Evolutionary conservation across 1,140 invertebrate species (phyloP).

Genomic region (Venturia canescens): DNA sequence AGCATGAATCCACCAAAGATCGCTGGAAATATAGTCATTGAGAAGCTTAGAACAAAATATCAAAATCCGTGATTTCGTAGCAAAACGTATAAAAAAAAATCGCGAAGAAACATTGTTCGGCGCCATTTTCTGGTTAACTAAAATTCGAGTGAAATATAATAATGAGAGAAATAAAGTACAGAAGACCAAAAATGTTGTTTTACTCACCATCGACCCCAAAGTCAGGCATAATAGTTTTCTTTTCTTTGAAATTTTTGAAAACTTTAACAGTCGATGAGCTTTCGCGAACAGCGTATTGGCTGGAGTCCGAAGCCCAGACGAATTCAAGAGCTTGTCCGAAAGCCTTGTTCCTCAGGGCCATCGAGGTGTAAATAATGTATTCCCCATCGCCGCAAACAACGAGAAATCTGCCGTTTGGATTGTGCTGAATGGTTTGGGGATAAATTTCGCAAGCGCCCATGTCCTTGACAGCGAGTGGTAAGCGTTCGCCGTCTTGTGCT

Average conservation of each 20-base stretch:
- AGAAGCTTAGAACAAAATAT: background rate
- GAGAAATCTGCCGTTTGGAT: constrained; percentile 99
- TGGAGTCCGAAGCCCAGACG: constrained; percentile 98
- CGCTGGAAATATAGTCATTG: constrained; percentile 76
- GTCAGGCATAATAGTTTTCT: constrained; percentile 96
- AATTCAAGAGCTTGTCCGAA: constrained; percentile 99
- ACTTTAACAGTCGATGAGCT: constrained; percentile 93
- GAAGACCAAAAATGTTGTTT: background rate
- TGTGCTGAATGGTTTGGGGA: constrained; percentile 98
- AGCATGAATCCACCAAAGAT: constrained; percentile 97
- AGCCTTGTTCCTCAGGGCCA: constrained; percentile 98
- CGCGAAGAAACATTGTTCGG: too few species aligned
- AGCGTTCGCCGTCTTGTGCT: constrained; percentile 78
- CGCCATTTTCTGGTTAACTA: too few species aligned
- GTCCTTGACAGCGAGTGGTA: constrained; percentile 96
- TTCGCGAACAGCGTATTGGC: constrained; percentile 96
- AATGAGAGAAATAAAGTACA: too few species aligned
- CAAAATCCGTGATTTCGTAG: too few species aligned
- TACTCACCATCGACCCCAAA: constrained; percentile 92
- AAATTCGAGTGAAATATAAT: too few species aligned
- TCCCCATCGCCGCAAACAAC: constrained; percentile 99
- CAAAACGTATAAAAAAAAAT: too few species aligned
- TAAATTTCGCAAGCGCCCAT: constrained; percentile 99
- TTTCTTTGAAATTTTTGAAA: constrained; percentile 99
- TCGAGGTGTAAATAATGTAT: constrained; percentile 99